phyloP scores from a whole-genome alignment of 1,140 invertebrate species.

The Drosophila sturtevanti region DNA sequence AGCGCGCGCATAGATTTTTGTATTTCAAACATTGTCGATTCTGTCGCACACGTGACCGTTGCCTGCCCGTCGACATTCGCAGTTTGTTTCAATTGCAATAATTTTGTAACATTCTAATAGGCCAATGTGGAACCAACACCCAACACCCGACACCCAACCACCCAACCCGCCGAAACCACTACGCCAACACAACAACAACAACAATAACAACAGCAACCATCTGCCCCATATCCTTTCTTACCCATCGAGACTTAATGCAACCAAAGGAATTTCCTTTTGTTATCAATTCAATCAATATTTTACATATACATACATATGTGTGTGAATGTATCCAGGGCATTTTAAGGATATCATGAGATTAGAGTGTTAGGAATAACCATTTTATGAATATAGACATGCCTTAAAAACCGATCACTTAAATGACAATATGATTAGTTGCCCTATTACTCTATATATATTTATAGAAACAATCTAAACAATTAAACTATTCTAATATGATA shows the following conservation, averaged over 20 bases:
- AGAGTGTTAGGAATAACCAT: not conserved
- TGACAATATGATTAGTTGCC: too few species aligned
- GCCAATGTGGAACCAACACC: constrained; percentile 51
- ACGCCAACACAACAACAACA: not conserved
- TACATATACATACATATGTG: not conserved
- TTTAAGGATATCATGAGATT: not conserved
- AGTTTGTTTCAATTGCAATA: constrained; percentile 78
- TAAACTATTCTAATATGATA: too few species aligned
- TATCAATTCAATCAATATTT: not conserved
- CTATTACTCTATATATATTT: too few species aligned
- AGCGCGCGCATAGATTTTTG: constrained; percentile 44
- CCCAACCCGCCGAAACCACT: not conserved
- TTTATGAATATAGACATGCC: too few species aligned
- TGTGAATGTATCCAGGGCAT: not conserved
- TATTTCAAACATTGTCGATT: constrained; percentile 51
- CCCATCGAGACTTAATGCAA: not conserved
- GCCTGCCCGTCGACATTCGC: constrained; percentile 34
- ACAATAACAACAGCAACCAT: not conserved
- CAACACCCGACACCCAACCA: not conserved
- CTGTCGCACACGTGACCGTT: constrained; percentile 56
- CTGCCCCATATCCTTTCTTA: not conserved
- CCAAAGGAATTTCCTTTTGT: not conserved
- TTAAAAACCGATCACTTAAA: too few species aligned
- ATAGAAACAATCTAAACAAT: too few species aligned
- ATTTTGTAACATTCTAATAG: constrained; percentile 80